These are phyloP conservation scores for Cyphomyrus discorhynchus DNA, from an alignment of 2,113 vertebrate species.

Conservation along the genomic window DNA sequence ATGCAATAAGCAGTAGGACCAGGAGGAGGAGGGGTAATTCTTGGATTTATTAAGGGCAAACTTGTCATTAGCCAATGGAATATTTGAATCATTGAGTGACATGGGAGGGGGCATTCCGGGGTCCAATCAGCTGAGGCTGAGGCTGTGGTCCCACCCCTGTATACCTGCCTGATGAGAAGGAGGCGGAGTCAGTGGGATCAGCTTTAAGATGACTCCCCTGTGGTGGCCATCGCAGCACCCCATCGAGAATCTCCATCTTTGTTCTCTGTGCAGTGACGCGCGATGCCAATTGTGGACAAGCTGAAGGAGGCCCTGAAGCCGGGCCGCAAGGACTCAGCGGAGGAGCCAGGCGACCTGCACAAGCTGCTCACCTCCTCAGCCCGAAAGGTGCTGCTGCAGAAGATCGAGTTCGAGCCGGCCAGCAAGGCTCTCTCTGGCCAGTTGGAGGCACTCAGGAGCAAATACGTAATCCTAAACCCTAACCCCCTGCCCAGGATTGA, in stretches of 20 bases:
- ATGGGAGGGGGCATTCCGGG: not conserved
- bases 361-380: conserved; percentile 74
- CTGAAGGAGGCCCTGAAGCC: conserved; percentile 80
- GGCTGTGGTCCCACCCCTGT: not conserved
- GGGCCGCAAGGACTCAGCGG: conserved; percentile 67
- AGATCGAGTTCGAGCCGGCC: conserved; percentile 84
- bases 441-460: conserved; percentile 74
- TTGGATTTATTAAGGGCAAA: not conserved
- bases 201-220: not conserved
- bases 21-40: not conserved
- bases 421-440: conserved; percentile 74
- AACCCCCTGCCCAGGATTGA: conserved; percentile 42
- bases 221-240: not conserved
- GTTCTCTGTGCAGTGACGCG: conserved; percentile 56
- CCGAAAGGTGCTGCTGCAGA: conserved; percentile 82
- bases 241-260: not conserved
- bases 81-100: not conserved
- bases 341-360: conserved; percentile 64
- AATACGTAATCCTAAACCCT: conserved; percentile 77
- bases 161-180: not conserved
- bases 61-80: not conserved
- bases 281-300: conserved; percentile 84
- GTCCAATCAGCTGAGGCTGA: not conserved
- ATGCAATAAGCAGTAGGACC: not conserved
- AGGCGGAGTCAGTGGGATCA: not conserved